A percentile compares a stretch with the other conserved stretches of the same genome.
These are phyloP conservation scores for Drosophila grimshawi DNA, from an alignment of 1,140 invertebrate genomes.

Conservation along the genomic window DNA sequence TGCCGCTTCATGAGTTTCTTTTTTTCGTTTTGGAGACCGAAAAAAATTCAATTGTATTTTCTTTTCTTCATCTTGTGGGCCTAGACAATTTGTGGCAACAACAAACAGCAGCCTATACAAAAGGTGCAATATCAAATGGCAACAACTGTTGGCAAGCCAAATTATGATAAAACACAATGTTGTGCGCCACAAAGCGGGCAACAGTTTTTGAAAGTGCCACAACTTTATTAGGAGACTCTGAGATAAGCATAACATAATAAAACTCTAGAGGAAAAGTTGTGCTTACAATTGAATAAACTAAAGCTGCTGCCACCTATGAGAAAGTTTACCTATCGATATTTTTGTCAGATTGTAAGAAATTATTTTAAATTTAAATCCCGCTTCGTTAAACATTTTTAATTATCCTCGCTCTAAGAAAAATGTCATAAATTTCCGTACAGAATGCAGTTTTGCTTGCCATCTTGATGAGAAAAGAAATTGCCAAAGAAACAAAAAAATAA, in stretches of 20 bases:
- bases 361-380: no score
- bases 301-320: not conserved
- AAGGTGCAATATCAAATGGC: conserved; percentile 41
- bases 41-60: conserved; percentile 66
- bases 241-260: not conserved
- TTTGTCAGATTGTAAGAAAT: no score
- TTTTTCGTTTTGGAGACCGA: not conserved
- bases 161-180: conserved; percentile 11
- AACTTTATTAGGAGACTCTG: conserved; percentile 13
- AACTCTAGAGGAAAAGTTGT: not conserved
- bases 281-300: conserved; percentile 3
- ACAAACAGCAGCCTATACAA: not conserved
- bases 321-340: no score
- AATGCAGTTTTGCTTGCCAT: conserved; percentile 44
- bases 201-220: conserved; percentile 25
- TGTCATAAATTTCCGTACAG: conserved; percentile 12
- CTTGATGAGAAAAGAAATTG: conserved; percentile 17
- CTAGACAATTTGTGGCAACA: conserved; percentile 10
- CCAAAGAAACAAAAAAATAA: not conserved
- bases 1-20: conserved; percentile 54
- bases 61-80: conserved; percentile 13
- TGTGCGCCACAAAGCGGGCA: conserved; percentile 57
- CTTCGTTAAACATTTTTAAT: no score
- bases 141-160: conserved; percentile 28
- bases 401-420: not conserved